A percentile compares a stretch with the other conserved stretches of the same genome.
Evolutionary conservation across 2,113 vertebrate species (phyloP).

Genomic region (Potamarius usumacintae): DNA sequence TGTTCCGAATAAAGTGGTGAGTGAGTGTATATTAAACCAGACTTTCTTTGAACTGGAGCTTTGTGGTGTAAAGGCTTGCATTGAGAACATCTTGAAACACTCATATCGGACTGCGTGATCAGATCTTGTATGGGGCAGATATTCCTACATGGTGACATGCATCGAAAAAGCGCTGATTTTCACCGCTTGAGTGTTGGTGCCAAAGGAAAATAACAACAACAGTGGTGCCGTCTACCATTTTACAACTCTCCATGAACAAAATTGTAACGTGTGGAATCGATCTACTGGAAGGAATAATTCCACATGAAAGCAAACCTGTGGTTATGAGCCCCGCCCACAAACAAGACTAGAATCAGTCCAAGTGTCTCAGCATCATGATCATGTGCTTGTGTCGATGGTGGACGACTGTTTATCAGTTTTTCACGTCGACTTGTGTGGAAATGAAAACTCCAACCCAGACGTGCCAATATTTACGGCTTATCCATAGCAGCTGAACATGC

Average conservation of each 20-base stretch:
- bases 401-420: neutral
- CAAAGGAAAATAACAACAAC: neutral
- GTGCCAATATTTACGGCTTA: neutral
- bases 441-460: neutral
- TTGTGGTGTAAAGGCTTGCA: neutral
- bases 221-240: neutral
- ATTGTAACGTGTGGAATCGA: neutral
- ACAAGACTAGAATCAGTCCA: neutral
- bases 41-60: neutral
- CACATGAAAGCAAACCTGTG: neutral
- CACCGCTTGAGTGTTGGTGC: neutral
- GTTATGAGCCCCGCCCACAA: neutral
- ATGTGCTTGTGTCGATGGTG: neutral
- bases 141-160: neutral
- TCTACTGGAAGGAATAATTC: neutral
- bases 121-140: neutral
- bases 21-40: neutral
- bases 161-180: neutral
- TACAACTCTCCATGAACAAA: neutral
- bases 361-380: neutral
- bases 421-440: neutral
- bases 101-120: neutral
- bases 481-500: neutral
- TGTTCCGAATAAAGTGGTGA: no score
- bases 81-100: neutral